Evolutionary conservation across 1,140 invertebrate species (phyloP).

Genomic region (Chrysoperla carnea): DNA sequence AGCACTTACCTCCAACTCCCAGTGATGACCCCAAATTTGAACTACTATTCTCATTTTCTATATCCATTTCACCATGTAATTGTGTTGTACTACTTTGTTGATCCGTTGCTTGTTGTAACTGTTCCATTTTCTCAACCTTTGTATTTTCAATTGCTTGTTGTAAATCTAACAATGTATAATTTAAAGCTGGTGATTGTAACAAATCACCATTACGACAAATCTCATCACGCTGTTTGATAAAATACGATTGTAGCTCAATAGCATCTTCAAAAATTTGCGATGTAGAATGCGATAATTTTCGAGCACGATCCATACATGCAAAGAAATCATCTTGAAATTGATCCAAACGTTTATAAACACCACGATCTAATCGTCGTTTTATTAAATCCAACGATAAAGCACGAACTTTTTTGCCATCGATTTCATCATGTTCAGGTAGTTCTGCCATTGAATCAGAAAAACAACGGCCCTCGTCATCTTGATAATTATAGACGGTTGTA

Average conservation of each 20-base stretch:
- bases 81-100: too few species aligned
- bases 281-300: slow-evolving; percentile 72
- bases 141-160: slow-evolving; percentile 53
- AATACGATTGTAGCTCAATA: slow-evolving; percentile 83
- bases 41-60: too few species aligned
- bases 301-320: slow-evolving; percentile 75
- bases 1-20: too few species aligned
- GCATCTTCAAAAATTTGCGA: slow-evolving; percentile 92
- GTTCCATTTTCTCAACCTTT: slow-evolving; percentile 55
- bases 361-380: slow-evolving; percentile 67
- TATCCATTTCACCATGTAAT: too few species aligned
- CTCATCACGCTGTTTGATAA: slow-evolving; percentile 59
- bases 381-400: slow-evolving; percentile 71
- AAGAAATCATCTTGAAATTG: slow-evolving; percentile 96
- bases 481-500: slow-evolving; percentile 85
- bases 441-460: slow-evolving; percentile 93
- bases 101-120: slow-evolving; percentile 22
- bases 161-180: slow-evolving; percentile 57
- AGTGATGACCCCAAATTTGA: too few species aligned
- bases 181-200: slow-evolving; percentile 72
- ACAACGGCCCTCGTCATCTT: slow-evolving; percentile 90
- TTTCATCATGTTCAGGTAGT: slow-evolving; percentile 73
- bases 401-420: slow-evolving; percentile 48
- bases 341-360: slow-evolving; percentile 82
- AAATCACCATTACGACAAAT: slow-evolving; percentile 62